Evolutionary conservation across 2,797 vertebrate genomes (phyloP), one percentile per base, ranked within the genome.

Genomic region (Avahi laniger): DNA sequence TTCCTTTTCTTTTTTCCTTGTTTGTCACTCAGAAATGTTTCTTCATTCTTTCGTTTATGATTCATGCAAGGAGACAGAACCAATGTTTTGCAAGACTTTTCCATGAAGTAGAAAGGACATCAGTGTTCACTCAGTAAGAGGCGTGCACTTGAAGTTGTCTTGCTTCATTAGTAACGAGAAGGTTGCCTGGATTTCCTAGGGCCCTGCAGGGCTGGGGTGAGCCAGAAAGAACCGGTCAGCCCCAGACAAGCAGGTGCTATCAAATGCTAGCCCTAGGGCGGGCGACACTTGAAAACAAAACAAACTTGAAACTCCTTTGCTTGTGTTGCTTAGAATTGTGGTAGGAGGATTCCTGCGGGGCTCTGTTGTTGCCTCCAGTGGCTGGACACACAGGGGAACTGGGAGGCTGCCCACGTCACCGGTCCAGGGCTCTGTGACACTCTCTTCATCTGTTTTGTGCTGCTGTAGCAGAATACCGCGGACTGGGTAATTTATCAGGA

Each of bases 41-140:
- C 93, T 95, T 96, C 86, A n/a, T 97, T 91, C 90, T 95, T 75
- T 33, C 65, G 82, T 38, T 97, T 86, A 85, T 98, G 97, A 63
- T 65, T n/a, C 88, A 96, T 26, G 73, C 17, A 61, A 0, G 7
- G 26, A 80, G 91, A 92, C 83, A 65, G 43, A 33, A 84, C 6
- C 24, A 33, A n/a, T 84, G 0, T 98, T 98, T 97, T 98, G 92
- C 95, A 98, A 97, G n/a, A 85, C 85, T 72, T 97, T 98, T 98
- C 96, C 59, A 59, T 28, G 84, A 96, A 97, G 81, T 70, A 94
- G 84, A 69, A 95, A 81, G 46, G 95, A 95, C 80, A 87, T n/a
- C 33, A 11, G n/a, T 14, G 69, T 83, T 97, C 80, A 52, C 98
- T 88, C 97, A 97, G 97, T 95, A 97, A 98, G 97, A 98, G 97